These are phyloP conservation scores for Mesitornis unicolor DNA, from an alignment of 2,113 vertebrate genomes.

Conservation along the genomic window DNA sequence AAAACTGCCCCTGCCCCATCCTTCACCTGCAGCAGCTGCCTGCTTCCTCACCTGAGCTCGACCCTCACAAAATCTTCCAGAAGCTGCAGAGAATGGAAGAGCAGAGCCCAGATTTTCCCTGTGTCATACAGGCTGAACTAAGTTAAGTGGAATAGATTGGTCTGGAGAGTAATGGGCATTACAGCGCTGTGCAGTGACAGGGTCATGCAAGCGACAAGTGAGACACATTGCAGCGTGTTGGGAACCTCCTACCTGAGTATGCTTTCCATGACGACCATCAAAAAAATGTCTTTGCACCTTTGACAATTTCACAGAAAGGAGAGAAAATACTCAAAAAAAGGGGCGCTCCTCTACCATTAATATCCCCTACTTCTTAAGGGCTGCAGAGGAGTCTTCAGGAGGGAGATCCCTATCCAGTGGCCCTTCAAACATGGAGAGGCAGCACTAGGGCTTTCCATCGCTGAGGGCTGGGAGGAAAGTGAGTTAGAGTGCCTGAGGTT, in stretches of 20 bases:
- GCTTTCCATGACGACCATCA: background rate
- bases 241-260: background rate
- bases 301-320: background rate
- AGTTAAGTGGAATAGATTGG: background rate
- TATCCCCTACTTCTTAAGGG: background rate
- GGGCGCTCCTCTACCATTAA: background rate
- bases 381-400: background rate
- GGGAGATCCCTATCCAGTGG: background rate
- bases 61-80: background rate
- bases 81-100: background rate
- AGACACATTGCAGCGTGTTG: fast-evolving
- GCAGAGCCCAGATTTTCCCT: background rate
- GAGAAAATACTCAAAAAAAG: background rate
- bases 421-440: background rate
- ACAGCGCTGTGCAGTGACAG: background rate
- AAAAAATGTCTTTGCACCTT: background rate
- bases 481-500: background rate
- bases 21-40: background rate
- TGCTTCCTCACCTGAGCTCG: background rate
- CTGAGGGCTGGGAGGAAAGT: background rate
- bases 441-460: background rate
- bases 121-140: background rate
- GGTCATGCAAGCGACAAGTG: fast-evolving
- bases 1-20: background rate
- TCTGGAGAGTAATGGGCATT: background rate